A percentile compares a stretch with the other conserved stretches of the same genome.
These are phyloP conservation scores for Megamerina dolium DNA, from an alignment of 2,888 invertebrate species.

Conservation along the genomic window DNA sequence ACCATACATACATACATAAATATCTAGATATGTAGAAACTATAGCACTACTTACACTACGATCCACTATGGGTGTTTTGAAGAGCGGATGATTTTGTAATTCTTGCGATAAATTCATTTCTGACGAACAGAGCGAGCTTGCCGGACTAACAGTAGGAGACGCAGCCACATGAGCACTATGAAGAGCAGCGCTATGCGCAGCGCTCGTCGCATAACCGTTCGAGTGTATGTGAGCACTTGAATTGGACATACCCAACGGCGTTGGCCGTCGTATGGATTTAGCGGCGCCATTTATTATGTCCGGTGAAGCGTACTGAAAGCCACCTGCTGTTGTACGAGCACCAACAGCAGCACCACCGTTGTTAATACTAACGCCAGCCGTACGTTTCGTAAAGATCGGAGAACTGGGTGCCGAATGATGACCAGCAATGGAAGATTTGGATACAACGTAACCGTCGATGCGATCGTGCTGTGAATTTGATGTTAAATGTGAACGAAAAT, in stretches of 20 bases:
- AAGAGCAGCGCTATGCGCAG: slow-evolving; percentile 29
- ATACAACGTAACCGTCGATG: slow-evolving; percentile 33
- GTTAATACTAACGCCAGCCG: slow-evolving; percentile 9
- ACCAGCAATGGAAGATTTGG: slow-evolving; percentile 23
- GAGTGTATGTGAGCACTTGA: slow-evolving; percentile 44
- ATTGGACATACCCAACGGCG: slow-evolving; percentile 41
- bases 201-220: slow-evolving; percentile 37
- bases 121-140: slow-evolving; percentile 48
- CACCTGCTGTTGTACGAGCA: slow-evolving; percentile 14
- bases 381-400: slow-evolving; percentile 54
- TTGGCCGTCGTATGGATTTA: slow-evolving; percentile 28
- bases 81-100: slow-evolving; percentile 50
- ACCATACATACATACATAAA: not conserved
- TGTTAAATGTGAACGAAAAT: slow-evolving; percentile 40
- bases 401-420: slow-evolving; percentile 60
- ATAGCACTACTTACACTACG: slow-evolving; percentile 55
- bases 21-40: not conserved
- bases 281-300: slow-evolving; percentile 27
- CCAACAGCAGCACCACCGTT: slow-evolving; percentile 14
- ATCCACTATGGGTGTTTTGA: slow-evolving; percentile 58
- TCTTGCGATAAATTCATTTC: slow-evolving; percentile 56
- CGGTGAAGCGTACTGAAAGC: slow-evolving; percentile 23
- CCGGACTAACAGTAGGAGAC: slow-evolving; percentile 48
- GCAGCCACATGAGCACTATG: slow-evolving; percentile 40
- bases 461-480: slow-evolving; percentile 43